phyloP scores from a whole-genome alignment of 2,113 vertebrate genomes.

The Callopanchax toddi region DNA sequence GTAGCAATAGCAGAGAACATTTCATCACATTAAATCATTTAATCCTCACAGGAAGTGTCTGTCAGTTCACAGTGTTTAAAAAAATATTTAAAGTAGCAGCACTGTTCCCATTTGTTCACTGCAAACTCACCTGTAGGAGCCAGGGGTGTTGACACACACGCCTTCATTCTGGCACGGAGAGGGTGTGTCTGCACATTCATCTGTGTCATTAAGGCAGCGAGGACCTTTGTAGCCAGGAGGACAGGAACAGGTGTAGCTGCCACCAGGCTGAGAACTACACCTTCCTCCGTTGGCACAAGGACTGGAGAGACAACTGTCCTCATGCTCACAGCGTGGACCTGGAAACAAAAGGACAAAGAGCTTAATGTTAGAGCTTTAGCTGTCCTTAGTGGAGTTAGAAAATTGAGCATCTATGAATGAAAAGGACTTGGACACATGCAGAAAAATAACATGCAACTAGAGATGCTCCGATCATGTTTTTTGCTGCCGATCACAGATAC shows the following conservation, averaged over 20 bases:
- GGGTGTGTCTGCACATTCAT: constrained; percentile 81
- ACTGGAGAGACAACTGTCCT: constrained; percentile 87
- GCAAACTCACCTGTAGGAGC: constrained; percentile 80
- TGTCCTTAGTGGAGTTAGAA: background rate
- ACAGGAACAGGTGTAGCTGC: constrained; percentile 86
- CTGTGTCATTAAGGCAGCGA: constrained; percentile 86
- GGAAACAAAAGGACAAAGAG: constrained; percentile 3
- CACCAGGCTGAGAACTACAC: constrained; percentile 79
- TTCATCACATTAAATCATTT: background rate
- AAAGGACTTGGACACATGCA: background rate
- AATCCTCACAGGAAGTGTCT: background rate
- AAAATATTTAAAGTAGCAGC: background rate
- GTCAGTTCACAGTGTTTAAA: background rate
- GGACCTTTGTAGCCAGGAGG: constrained; percentile 83
- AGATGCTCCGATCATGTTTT: too few relatives aligned
- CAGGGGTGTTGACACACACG: constrained; percentile 83
- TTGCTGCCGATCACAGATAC: too few relatives aligned
- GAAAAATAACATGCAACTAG: background rate
- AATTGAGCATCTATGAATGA: background rate
- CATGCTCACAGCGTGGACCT: constrained; percentile 87
- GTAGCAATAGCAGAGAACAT: constrained; percentile 11
- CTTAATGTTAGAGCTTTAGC: background rate
- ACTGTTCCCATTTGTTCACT: background rate
- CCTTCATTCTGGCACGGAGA: constrained; percentile 84
- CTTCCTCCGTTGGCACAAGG: constrained; percentile 89